Base-by-base conservation (phyloP, 2,113 vertebrate genomes). In the Casuarius casuarius region DNA sequence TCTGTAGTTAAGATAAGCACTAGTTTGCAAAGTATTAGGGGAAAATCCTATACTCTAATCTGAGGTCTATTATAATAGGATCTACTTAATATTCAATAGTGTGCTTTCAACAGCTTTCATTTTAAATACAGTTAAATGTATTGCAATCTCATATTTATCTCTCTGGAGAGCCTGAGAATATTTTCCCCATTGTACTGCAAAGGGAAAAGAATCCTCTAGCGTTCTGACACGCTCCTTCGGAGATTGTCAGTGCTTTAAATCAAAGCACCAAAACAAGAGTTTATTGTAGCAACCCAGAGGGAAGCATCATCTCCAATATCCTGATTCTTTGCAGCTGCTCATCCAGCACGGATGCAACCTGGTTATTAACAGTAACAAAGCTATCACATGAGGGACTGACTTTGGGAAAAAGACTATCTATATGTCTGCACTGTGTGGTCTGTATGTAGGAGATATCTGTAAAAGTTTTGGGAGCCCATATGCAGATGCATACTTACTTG, bases 151-250 rank as follows among this genome's bases (percentile, higher is more conserved):
- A 40, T 81, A 89, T 91, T 96, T 96, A 94, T 96, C 91, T 93
- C 92, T 88, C 94, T 22, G 35, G 72, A 96, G 95, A 95, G 81
- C 67, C 92, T 82, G 78, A 96, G 96, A 95, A 95, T 95, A 95
- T 97, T 97, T 97, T 94, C 95, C 94, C 97, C 95, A 95, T 97
- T 97, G 95, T 97, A 95, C 94, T 97, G 91, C 87, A 97, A 97
- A 97, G 92, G 90, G 94, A 97, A 97, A 97, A 96, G 90, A 96
- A 95, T 95, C 88, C 93, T 95, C 96, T 25, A 67, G 92, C 54
- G 48, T 92, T 96, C 92, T 49, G 74, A 92, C 90, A 95, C 87
- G 95, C 94, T 97, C 92, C 94, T 93, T 88, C 70, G 44, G 83
- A 94, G 77, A 93, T 94, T 97, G 97, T 96, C 92, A 92, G 82